These are phyloP conservation scores for Caenorhabditis becei DNA, from an alignment of 2,888 invertebrate species.

Conservation along the genomic window DNA sequence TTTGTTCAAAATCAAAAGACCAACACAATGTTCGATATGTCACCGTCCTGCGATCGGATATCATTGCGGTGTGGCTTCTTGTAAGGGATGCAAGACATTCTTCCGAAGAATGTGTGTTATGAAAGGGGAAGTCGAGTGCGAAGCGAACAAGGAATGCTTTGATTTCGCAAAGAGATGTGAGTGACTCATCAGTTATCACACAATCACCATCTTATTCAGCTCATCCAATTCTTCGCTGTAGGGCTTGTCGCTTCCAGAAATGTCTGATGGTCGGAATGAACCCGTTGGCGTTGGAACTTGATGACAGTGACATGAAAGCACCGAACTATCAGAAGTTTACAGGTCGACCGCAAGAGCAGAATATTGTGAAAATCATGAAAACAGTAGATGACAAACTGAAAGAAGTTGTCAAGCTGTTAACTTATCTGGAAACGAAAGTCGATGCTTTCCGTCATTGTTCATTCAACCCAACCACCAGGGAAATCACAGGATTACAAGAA, in stretches of 20 bases:
- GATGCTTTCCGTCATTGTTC: not conserved
- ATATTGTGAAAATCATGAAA: not conserved
- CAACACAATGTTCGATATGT: conserved; percentile 59
- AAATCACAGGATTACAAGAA: no score
- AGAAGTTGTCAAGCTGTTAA: not conserved
- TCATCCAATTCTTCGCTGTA: conserved; percentile 38
- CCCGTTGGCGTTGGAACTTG: not conserved
- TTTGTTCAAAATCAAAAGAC: not conserved
- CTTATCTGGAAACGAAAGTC: no score
- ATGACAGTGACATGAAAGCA: no score
- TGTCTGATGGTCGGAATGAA: conserved; percentile 45
- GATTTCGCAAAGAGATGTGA: conserved; percentile 34
- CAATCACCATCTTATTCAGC: conserved; percentile 25
- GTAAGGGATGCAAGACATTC: conserved; percentile 64
- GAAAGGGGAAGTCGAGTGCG: conserved; percentile 35
- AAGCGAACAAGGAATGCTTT: conserved; percentile 47
- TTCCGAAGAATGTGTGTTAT: conserved; percentile 46
- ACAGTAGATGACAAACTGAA: not conserved
- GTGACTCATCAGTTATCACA: not conserved
- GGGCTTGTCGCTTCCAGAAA: conserved; percentile 52
- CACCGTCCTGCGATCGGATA: conserved; percentile 64
- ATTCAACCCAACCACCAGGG: not conserved
- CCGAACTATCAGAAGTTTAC: no score
- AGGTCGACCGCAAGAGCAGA: not conserved
- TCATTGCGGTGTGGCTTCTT: conserved; percentile 68